Percentiles rank a stretch among this genome's conserved stretches.
Evolutionary conservation across 2,797 vertebrate species (phyloP).

Genomic region (Pipistrellus pygmaeus): DNA sequence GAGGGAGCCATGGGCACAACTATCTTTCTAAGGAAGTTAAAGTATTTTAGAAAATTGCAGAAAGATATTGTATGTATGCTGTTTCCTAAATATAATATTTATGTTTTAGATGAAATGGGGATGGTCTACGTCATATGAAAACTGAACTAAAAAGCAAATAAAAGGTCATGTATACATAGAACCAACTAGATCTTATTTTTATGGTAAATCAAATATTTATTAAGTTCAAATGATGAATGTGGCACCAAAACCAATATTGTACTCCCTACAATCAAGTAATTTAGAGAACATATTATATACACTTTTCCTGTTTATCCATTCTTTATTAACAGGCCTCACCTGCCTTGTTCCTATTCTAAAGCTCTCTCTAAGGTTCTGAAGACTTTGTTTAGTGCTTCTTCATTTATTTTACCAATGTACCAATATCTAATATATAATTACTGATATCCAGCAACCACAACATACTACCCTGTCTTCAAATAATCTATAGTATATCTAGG

Average conservation of each 20-base stretch:
- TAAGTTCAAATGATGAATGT: neutral
- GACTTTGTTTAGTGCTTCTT: neutral
- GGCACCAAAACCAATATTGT: slow-evolving; percentile 25
- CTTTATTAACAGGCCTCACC: neutral
- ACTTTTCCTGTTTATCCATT: neutral
- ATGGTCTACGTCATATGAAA: slow-evolving; percentile 22
- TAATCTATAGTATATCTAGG: neutral
- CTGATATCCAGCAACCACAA: neutral
- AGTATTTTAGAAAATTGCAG: neutral
- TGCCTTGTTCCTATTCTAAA: neutral
- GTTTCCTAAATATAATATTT: slow-evolving; percentile 53
- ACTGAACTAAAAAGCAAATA: neutral
- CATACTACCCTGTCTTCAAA: neutral
- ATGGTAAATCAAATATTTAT: neutral
- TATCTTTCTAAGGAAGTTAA: neutral
- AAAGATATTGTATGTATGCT: neutral
- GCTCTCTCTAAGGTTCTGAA: neutral
- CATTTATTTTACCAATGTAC: neutral
- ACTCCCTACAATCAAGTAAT: neutral
- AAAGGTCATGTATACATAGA: neutral
- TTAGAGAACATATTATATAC: neutral
- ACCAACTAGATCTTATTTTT: slow-evolving; percentile 40
- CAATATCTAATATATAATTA: neutral
- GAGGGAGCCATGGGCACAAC: slow-evolving; percentile 52
- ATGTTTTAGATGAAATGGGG: neutral